Conservation (phyloP, 2,888 invertebrate genomes). For the Drosophila lutescens region DNA sequence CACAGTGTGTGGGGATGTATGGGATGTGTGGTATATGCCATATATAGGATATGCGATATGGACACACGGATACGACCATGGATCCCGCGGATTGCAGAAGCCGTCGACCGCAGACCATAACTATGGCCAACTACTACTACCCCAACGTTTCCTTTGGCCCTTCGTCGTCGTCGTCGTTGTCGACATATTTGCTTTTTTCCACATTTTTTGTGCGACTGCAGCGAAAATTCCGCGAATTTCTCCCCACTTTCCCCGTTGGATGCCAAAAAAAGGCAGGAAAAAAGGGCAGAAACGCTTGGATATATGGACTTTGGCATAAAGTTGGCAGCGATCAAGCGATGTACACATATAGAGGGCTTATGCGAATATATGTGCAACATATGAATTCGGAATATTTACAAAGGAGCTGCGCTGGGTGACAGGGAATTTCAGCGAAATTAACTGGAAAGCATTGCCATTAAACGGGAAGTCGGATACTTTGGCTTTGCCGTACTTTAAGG, state of each 20-base stretch:
- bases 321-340: constrained; percentile 42
- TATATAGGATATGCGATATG: constrained; percentile 8
- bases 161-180: constrained; percentile 47
- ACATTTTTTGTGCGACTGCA: constrained; percentile 73
- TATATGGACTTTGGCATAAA: constrained; percentile 46
- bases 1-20: constrained; percentile 19
- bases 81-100: constrained; percentile 32
- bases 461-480: neutral
- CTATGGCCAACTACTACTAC: constrained; percentile 38
- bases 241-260: constrained; percentile 50
- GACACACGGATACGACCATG: constrained; percentile 1
- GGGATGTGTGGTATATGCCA: neutral
- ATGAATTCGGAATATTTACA: constrained; percentile 30
- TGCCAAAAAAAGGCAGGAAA: neutral
- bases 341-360: constrained; percentile 24
- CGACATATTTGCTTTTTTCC: constrained; percentile 59
- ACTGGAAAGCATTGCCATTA: constrained; percentile 4
- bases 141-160: constrained; percentile 54
- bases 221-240: constrained; percentile 77
- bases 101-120: constrained; percentile 57
- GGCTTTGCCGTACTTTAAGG: neutral
- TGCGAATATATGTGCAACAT: constrained; percentile 19
- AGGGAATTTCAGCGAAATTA: constrained; percentile 18
- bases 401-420: constrained; percentile 8
- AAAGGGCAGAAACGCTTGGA: constrained; percentile 4